Evolutionary conservation across 2,797 vertebrate species (phyloP), one percentile per base, ranked within the genome.

Genomic region (Hylomyscus alleni): DNA sequence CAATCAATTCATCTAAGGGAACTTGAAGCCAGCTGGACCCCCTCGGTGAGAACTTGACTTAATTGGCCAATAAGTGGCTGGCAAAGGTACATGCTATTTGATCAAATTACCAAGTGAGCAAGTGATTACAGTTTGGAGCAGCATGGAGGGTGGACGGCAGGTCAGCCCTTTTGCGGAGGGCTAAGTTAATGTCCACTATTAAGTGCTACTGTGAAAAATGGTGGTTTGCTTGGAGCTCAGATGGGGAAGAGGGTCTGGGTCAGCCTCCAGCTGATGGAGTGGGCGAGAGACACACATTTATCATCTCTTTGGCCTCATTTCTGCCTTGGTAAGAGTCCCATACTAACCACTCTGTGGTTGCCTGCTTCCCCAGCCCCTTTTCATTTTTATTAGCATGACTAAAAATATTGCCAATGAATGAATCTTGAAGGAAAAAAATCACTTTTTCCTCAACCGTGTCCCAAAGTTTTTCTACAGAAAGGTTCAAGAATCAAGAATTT

Each of bases 51-150:
- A 99, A 99, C 99, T 99, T 99, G 99, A 99, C 99, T 99, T 99
- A 99, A 99, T 99, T 99, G 99, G 99, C 99, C 99, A 99, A 99
- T 99, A 99, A 99, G 99, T 99, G 99, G 99, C 99, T 99, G 99
- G 99, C 99, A 99, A 99, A 99, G 99, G 99, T 99, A 98, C 98
- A 98, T 98, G 99, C 99, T 98, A 99, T 99, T 99, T 99, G 99
- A 99, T 99, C 99, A 99, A 99, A 99, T 99, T 99, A 99, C 99
- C 95, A 98, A 98, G 98, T 97, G 98, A 99, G 98, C 98, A 99
- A 99, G 99, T 99, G 99, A 99, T 99, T 99, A 99, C 99, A 99
- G 98, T 99, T 99, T 98, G 98, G 99, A 99, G 98, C 98, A 98
- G 98, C 97, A 97, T 97, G 58, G 98, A 98, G 98, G 97, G 98